Evolutionary conservation across 1,140 invertebrate species (phyloP).

Genomic region (Mesaphorura yosii): DNA sequence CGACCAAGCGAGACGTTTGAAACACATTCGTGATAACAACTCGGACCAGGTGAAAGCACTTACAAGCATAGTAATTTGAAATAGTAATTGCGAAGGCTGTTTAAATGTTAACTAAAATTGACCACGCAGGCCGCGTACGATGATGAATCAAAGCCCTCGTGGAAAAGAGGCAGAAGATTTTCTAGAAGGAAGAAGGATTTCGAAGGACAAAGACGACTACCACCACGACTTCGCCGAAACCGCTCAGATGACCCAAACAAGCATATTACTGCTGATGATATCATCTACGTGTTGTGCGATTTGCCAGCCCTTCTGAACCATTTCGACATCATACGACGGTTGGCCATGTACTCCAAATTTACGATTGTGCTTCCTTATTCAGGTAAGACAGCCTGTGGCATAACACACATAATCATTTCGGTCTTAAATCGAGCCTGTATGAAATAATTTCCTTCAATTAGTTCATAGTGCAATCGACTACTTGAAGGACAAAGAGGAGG

Average conservation of each 20-base stretch:
- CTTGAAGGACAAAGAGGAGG: conserved; percentile 20
- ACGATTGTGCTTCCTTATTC: conserved; percentile 18
- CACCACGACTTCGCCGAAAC: too few relatives aligned
- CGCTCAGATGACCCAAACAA: too few relatives aligned
- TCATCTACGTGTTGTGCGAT: conserved; percentile 20
- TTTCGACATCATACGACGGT: conserved; percentile 12
- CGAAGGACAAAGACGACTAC: too few relatives aligned
- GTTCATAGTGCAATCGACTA: too few relatives aligned
- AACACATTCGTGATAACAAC: not conserved
- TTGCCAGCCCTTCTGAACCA: conserved; percentile 17
- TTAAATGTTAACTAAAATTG: too few relatives aligned
- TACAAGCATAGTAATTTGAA: conserved; percentile 1
- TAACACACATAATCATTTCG: too few relatives aligned
- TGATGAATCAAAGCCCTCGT: too few relatives aligned
- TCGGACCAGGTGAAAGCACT: too few relatives aligned
- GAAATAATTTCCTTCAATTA: too few relatives aligned
- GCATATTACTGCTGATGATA: not conserved
- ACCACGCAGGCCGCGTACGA: not conserved
- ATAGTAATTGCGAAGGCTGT: not conserved
- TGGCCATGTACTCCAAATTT: conserved; percentile 21
- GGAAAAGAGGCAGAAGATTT: too few relatives aligned
- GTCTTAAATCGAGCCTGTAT: too few relatives aligned
- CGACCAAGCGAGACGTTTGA: not conserved
- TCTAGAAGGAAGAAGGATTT: too few relatives aligned
- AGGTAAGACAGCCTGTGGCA: conserved; percentile 13